These are phyloP conservation scores for Pachliopta kotzebuea DNA, from an alignment of 2,888 invertebrate species.

Conservation along the genomic window DNA sequence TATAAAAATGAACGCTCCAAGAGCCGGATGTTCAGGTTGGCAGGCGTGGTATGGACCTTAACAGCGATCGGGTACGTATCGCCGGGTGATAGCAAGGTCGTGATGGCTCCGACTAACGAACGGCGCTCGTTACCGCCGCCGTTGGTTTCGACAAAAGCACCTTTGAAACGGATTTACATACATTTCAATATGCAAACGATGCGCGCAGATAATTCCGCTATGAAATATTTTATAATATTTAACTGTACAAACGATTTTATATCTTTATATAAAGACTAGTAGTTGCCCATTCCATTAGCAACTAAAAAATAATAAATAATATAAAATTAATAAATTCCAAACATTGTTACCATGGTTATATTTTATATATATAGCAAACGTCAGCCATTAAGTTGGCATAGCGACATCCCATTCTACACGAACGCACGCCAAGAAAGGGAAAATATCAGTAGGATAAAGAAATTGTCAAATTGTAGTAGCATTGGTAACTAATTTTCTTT, in stretches of 20 bases:
- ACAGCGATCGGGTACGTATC: conserved; percentile 31
- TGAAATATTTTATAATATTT: not conserved
- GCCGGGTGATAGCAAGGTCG: conserved; percentile 35
- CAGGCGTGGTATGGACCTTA: conserved; percentile 28
- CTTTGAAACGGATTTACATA: conserved; percentile 16
- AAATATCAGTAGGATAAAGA: too few species aligned
- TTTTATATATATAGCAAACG: too few species aligned
- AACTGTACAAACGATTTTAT: not conserved
- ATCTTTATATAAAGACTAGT: not conserved
- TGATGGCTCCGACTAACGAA: conserved; percentile 31
- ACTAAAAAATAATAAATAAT: too few species aligned
- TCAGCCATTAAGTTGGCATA: too few species aligned
- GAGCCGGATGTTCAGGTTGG: conserved; percentile 14
- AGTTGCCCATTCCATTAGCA: too few species aligned
- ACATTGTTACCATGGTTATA: too few species aligned
- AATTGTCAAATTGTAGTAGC: too few species aligned
- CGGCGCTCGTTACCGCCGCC: conserved; percentile 17
- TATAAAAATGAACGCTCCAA: not conserved
- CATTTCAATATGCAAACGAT: conserved; percentile 6
- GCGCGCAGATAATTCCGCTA: not conserved
- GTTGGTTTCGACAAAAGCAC: conserved; percentile 13
- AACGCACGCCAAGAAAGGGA: too few species aligned
- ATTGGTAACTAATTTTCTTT: not conserved
- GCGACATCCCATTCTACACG: too few species aligned
- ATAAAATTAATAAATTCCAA: too few species aligned